Evolutionary conservation across 2,888 invertebrate genomes (phyloP), one percentile per base, ranked within the genome.

Genomic region (Agonopterix subpropinquella): DNA sequence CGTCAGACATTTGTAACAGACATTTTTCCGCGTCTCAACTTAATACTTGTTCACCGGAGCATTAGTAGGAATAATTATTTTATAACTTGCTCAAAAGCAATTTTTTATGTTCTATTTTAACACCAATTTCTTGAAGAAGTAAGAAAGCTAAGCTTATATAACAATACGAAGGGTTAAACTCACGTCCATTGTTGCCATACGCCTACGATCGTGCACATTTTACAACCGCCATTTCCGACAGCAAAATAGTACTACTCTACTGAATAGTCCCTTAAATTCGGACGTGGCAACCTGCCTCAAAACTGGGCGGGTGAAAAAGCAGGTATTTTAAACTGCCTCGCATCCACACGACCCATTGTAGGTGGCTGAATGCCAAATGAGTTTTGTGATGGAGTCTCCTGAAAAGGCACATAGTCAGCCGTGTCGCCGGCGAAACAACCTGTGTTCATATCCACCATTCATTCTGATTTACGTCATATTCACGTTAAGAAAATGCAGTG

Each of bases 351-450:
- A 71, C 69, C 74, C 77, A 74, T 76, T 78, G 80, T 80, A 72
- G 72, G 78, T 86, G 87, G 87, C 84, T 77, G 84, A 76, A 84
- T 86, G 86, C 87, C 86, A 87, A 87, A 86, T 85, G 85, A 86
- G 80, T 83, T 85, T 82, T 80, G 80, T 80, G 80, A 85, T 81
- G 79, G 70, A 80, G 80, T 74, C 78, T 73, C 72, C 73, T 73
- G 73, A 71, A 74, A 70, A 72, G 72, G 73, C 71, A 74, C 74
- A 81, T 79, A 80, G 76, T 77, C 70, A 77, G 66, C 74, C 57
- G 68, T 66, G 69, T 10, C 44, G 58, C 42, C 49, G 46, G 9
- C 45, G 48, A 36, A 42, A 52, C 44, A 43, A 43, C 43, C 45
- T 44, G 37, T 47, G 45, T 47, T 48, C 51, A 51, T 61, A 61